Evolutionary conservation across 2,888 invertebrate genomes (phyloP).

Genomic region (Deladenus siricidicola): DNA sequence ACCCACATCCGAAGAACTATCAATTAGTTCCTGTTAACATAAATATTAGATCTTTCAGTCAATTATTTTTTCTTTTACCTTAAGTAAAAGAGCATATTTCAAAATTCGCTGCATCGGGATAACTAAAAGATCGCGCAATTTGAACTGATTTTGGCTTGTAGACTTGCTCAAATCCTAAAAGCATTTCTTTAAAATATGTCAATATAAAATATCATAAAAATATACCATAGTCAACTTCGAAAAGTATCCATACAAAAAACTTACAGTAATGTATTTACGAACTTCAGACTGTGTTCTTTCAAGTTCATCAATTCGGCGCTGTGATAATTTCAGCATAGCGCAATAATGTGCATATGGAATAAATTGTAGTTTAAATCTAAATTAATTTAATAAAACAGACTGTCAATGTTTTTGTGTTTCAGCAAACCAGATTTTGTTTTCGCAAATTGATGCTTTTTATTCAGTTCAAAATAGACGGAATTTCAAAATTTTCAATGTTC

Average conservation of each 20-base stretch:
- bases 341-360: constrained; percentile 91
- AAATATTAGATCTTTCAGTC: not conserved
- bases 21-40: not conserved
- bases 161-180: constrained; percentile 79
- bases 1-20: not conserved
- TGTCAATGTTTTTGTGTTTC: too few relatives aligned
- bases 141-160: constrained; percentile 74
- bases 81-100: constrained; percentile 77
- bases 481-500: too few relatives aligned
- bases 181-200: constrained; percentile 6
- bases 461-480: too few relatives aligned
- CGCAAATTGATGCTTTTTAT: too few relatives aligned
- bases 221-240: not conserved
- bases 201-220: not conserved
- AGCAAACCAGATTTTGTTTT: too few relatives aligned
- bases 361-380: constrained; percentile 75
- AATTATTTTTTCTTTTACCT: constrained; percentile 6
- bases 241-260: constrained; percentile 2
- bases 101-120: constrained; percentile 97
- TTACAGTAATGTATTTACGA: constrained; percentile 57
- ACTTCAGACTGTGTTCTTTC: constrained; percentile 26
- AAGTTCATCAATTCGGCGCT: constrained; percentile 71
- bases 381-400: too few relatives aligned
- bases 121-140: constrained; percentile 84
- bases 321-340: constrained; percentile 81